A percentile compares a stretch with the other conserved stretches of the same genome.
Conservation (phyloP, 2,888 invertebrate genomes). For the Phaedon cochleariae region DNA sequence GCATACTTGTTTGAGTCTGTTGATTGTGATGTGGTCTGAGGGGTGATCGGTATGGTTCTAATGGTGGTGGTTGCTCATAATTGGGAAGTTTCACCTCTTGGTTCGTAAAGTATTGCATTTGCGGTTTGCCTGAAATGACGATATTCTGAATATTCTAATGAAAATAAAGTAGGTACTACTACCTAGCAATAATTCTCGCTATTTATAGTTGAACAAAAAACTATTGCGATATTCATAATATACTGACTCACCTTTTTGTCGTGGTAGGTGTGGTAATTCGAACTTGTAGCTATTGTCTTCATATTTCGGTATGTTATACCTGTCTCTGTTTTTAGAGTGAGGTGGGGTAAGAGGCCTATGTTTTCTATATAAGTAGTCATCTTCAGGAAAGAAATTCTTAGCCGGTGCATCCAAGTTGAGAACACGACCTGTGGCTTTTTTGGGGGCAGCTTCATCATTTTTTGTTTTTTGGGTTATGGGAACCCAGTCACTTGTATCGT, state of each 20-base stretch:
- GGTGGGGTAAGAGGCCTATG: slow-evolving; percentile 50
- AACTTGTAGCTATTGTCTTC: slow-evolving; percentile 47
- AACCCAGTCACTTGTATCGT: slow-evolving; percentile 66
- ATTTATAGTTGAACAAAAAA: no score
- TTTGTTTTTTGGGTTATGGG: slow-evolving; percentile 59
- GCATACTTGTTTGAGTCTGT: slow-evolving; percentile 20
- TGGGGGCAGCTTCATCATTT: slow-evolving; percentile 40
- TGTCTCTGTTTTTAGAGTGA: slow-evolving; percentile 39
- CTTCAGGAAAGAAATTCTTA: slow-evolving; percentile 52
- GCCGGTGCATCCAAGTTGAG: slow-evolving; percentile 53
- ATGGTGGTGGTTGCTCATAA: slow-evolving; percentile 38
- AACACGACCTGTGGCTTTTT: slow-evolving; percentile 55
- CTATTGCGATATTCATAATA: no score
- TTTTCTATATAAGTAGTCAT: slow-evolving; percentile 49
- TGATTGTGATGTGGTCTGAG: slow-evolving; percentile 20
- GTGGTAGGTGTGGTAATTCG: slow-evolving; percentile 48
- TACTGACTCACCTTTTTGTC: slow-evolving; percentile 31
- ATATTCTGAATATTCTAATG: no score
- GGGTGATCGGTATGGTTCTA: slow-evolving; percentile 23
- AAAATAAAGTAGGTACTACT: no score
- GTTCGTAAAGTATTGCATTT: slow-evolving; percentile 34
- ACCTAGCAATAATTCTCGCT: no score
- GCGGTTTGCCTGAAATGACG: slow-evolving; percentile 13
- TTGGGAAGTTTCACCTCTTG: slow-evolving; percentile 33
- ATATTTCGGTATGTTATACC: slow-evolving; percentile 26